phyloP scores from a whole-genome alignment of 2,113 vertebrate genomes.

The Psettodes erumei region DNA sequence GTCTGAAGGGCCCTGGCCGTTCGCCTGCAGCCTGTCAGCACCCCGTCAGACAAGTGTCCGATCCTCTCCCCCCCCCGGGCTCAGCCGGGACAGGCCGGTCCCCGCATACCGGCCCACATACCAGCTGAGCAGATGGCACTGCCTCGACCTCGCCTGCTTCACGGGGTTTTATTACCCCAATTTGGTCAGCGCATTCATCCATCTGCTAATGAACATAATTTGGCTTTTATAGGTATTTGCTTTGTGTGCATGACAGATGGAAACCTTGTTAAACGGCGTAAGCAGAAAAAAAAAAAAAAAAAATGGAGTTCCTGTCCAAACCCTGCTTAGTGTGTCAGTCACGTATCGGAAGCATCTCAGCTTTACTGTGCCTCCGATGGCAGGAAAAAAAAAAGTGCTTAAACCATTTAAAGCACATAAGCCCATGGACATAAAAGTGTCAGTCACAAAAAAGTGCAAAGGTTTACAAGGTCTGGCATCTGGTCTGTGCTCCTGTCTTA shows the following conservation, averaged over 20 bases:
- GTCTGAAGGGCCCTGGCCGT: constrained; percentile 46
- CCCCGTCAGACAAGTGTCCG: constrained; percentile 20
- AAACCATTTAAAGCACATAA: constrained; percentile 20
- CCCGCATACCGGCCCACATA: constrained; percentile 24
- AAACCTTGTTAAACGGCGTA: constrained; percentile 43
- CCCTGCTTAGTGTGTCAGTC: not conserved
- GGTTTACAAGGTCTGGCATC: constrained; percentile 61
- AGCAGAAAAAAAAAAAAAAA: no score
- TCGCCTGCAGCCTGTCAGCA: constrained; percentile 53
- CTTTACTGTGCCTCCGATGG: not conserved
- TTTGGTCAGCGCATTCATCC: constrained; percentile 38
- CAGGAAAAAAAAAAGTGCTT: not conserved
- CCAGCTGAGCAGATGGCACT: constrained; percentile 52
- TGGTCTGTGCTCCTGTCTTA: constrained; percentile 43
- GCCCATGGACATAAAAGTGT: constrained; percentile 35
- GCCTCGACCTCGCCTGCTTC: constrained; percentile 23
- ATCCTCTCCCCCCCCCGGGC: constrained; percentile 5
- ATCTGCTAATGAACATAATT: constrained; percentile 54
- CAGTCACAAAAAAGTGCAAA: constrained; percentile 14
- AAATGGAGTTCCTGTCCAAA: not conserved
- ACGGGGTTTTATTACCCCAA: constrained; percentile 52
- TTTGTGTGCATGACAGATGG: constrained; percentile 26
- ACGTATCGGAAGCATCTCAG: constrained; percentile 1
- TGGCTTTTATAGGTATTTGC: constrained; percentile 59
- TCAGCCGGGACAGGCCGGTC: not conserved